Evolutionary conservation across 2,797 vertebrate genomes (phyloP), one percentile per base, ranked within the genome.

Genomic region (Falco concolor): DNA sequence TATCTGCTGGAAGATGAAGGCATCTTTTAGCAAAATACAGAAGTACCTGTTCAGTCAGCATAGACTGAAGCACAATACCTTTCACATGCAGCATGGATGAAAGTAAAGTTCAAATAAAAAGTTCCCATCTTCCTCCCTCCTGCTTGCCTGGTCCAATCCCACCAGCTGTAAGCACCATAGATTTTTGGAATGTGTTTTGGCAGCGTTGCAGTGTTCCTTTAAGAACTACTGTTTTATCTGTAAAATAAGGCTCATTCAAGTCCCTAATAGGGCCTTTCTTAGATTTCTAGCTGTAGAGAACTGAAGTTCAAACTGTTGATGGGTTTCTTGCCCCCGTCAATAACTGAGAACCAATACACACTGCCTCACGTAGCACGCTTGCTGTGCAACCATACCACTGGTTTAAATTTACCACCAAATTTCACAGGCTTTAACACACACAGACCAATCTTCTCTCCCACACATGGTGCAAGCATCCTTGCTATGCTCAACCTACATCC

Each of bases 311-410:
- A 53, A 36, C 12, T 12, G 12, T 12, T 8, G 38, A 68, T 5
- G 19, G 8, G 45, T 52, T 63, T 79, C 25, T 74, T 24, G 5
- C 54, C 63, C 50, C 24, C 2, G 0, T 23, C 34, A 22, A 8
- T 12, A 77, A 32, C 30, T 10, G 36, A 50, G 38, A 54, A 45
- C 7, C 28, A 38, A 12, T 2, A 20, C 25, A 42, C 44, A 2
- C 27, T 3, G 2, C 40, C 53, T 44, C 56, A 59, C 38, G 28
- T 2, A 0, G 49, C 32, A 12, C 0, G 1, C 30, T 19, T 34
- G 21, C 54, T 67, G 47, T 22, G 40, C 34, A 20, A 16, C n/a
- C 1, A 0, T 5, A n/a, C 19, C 1, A 0, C 32, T 38, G 10
- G 8, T 57, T n/a, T 12, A 44, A 8, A 28, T 77, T 5, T 7